Evolutionary conservation across 2,113 vertebrate species (phyloP).

Genomic region (Arvicanthis niloticus): DNA sequence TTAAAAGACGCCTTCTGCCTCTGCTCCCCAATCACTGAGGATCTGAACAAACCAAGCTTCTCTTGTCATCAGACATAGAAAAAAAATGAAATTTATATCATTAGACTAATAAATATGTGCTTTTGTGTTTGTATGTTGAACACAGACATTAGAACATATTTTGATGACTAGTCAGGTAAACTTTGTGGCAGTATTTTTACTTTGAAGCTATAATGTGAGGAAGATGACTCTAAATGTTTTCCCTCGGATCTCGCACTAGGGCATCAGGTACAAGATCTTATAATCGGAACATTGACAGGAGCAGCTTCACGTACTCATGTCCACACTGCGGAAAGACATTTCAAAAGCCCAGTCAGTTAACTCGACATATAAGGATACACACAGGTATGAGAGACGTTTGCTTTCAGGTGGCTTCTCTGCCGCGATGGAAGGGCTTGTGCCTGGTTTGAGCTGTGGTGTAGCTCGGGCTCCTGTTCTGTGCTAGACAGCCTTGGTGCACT

Average conservation of each 20-base stretch:
- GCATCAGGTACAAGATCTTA: slow-evolving; percentile 94
- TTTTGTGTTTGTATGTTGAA: background rate
- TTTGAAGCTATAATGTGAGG: background rate
- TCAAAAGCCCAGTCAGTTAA: slow-evolving; percentile 98
- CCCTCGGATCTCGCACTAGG: slow-evolving; percentile 80
- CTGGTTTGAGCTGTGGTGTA: fast-evolving
- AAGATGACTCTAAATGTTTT: background rate
- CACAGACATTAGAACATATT: background rate
- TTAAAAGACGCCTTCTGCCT: background rate
- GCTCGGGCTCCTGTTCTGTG: background rate
- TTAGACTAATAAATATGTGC: background rate
- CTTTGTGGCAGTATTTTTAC: background rate
- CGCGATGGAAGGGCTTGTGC: background rate
- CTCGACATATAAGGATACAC: slow-evolving; percentile 97
- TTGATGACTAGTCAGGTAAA: background rate
- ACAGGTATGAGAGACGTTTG: slow-evolving; percentile 89
- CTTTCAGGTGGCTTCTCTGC: background rate
- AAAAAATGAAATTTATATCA: background rate
- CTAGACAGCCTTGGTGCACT: background rate
- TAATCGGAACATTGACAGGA: slow-evolving; percentile 97
- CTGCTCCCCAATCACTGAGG: background rate
- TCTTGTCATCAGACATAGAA: background rate
- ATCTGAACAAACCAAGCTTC: background rate
- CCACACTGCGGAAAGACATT: slow-evolving; percentile 98
- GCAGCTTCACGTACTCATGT: slow-evolving; percentile 97